These are phyloP conservation scores for Cataglyphis rosenhaueri DNA, from an alignment of 2,888 invertebrate genomes.

Conservation along the genomic window DNA sequence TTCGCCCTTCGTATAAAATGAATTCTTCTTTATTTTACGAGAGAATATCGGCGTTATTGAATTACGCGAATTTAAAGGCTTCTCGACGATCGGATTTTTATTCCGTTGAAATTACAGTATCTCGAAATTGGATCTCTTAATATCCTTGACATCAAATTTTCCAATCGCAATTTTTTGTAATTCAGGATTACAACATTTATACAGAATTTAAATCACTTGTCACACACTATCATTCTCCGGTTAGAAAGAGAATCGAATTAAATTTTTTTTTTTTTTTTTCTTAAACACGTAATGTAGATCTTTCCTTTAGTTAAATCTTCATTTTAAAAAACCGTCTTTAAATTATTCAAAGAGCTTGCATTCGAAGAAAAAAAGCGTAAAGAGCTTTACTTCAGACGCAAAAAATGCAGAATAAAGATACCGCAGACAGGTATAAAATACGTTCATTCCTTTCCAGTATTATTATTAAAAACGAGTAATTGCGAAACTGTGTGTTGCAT, in stretches of 20 bases:
- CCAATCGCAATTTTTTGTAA: not conserved
- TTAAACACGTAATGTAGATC: no score
- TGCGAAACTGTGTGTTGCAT: not conserved
- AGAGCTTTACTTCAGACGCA: conserved; percentile 4
- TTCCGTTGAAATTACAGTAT: conserved; percentile 13
- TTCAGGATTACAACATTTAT: not conserved
- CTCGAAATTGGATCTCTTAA: conserved; percentile 10
- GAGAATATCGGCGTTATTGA: conserved; percentile 44
- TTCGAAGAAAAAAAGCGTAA: not conserved
- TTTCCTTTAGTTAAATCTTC: not conserved
- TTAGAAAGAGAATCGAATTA: not conserved
- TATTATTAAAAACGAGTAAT: conserved; percentile 2
- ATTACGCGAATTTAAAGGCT: conserved; percentile 37
- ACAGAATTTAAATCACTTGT: not conserved
- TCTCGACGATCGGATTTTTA: conserved; percentile 37
- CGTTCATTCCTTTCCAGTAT: not conserved
- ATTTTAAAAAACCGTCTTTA: not conserved
- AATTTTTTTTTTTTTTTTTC: conserved; percentile 1
- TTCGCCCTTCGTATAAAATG: conserved; percentile 35
- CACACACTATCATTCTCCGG: not conserved
- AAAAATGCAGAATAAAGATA: conserved; percentile 12
- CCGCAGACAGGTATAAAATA: not conserved
- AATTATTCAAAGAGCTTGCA: not conserved
- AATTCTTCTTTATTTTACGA: conserved; percentile 39
- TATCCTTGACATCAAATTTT: conserved; percentile 8